These are phyloP conservation scores for Sparidentex hasta DNA, from an alignment of 2,797 vertebrate genomes.

Conservation along the genomic window DNA sequence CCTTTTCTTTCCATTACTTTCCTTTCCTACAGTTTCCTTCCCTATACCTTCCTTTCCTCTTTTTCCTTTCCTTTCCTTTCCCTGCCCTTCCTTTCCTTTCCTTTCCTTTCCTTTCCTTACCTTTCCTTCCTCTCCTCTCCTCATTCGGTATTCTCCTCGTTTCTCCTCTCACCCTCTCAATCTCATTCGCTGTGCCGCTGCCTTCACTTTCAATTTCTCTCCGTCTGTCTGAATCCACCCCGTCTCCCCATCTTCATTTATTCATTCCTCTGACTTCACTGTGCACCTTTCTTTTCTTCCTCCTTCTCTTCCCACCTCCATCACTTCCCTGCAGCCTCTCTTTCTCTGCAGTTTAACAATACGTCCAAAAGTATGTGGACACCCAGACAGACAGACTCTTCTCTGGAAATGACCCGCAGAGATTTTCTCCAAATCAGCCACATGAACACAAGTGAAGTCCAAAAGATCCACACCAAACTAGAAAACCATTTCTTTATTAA, in stretches of 20 bases:
- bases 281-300: not conserved
- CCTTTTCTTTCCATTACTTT: no score
- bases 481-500: not conserved
- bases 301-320: not conserved
- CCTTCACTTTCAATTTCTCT: conserved; percentile 70
- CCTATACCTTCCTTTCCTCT: no score
- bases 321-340: not conserved
- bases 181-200: conserved; percentile 43
- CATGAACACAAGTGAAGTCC: not conserved
- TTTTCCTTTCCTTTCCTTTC: not conserved
- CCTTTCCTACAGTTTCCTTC: no score
- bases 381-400: not conserved
- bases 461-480: no score
- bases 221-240: conserved; percentile 21
- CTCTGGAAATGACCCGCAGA: not conserved
- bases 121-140: conserved; percentile 18
- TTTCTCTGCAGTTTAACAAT: not conserved
- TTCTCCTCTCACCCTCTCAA: conserved; percentile 14
- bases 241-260: conserved; percentile 51
- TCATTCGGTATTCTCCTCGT: conserved; percentile 60
- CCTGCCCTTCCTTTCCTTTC: no score
- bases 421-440: not conserved
- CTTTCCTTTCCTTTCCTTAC: not conserved
- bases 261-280: conserved; percentile 41
- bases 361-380: conserved; percentile 17